Percentiles rank a stretch among this genome's conserved stretches.
Evolutionary conservation across 2,888 invertebrate genomes (phyloP).

Genomic region (Dascillus cervinus): DNA sequence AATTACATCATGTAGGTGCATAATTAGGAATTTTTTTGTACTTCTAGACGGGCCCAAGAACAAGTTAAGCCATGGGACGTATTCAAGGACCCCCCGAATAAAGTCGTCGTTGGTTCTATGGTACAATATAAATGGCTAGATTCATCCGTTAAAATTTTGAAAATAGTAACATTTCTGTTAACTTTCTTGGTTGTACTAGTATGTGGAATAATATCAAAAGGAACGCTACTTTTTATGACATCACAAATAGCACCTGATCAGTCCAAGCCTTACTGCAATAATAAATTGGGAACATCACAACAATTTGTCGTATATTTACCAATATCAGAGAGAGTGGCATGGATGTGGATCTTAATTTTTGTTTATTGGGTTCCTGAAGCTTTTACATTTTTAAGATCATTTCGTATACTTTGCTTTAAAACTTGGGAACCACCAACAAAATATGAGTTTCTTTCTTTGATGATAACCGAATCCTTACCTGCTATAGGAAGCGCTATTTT

Average conservation of each 20-base stretch:
- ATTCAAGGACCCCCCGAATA: constrained; percentile 65
- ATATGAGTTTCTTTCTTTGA: constrained; percentile 49
- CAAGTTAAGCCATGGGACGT: constrained; percentile 68
- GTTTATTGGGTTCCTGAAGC: constrained; percentile 71
- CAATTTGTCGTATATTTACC: constrained; percentile 56
- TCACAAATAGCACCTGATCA: constrained; percentile 55
- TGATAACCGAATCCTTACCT: constrained; percentile 71
- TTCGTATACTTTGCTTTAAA: constrained; percentile 68
- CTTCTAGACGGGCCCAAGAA: constrained; percentile 33
- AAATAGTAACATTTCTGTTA: constrained; percentile 59
- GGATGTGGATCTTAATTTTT: constrained; percentile 75
- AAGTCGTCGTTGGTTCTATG: constrained; percentile 61
- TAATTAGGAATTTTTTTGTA: no score
- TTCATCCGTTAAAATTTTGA: constrained; percentile 53
- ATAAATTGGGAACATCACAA: constrained; percentile 40
- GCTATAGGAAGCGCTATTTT: constrained; percentile 70
- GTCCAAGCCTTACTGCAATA: constrained; percentile 54
- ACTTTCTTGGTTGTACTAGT: constrained; percentile 60
- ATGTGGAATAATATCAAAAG: constrained; percentile 65
- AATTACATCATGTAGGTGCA: no score
- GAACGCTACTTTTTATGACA: constrained; percentile 63
- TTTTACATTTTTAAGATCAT: constrained; percentile 61
- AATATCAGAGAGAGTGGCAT: constrained; percentile 58
- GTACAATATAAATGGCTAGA: constrained; percentile 55
- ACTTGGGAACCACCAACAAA: constrained; percentile 50